phyloP scores from a whole-genome alignment of 2,888 invertebrate genomes.

The Prosopocoilus inquinatus region DNA sequence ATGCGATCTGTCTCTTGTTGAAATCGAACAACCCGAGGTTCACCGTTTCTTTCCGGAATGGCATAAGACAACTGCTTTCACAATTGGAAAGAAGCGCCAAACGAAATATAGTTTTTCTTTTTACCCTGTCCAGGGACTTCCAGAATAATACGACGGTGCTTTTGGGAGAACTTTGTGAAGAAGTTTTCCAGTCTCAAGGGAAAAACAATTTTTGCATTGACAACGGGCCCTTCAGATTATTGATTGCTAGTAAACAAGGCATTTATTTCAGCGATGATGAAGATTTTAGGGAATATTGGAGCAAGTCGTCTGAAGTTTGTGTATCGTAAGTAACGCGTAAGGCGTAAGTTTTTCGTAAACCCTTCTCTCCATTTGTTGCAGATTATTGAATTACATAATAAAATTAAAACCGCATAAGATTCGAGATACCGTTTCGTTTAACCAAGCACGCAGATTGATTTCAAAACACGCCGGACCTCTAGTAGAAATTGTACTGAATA shows the following conservation, averaged over 20 bases:
- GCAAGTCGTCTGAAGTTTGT: slow-evolving; percentile 12
- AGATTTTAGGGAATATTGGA: slow-evolving; percentile 15
- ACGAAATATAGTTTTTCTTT: slow-evolving; percentile 23
- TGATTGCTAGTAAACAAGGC: slow-evolving; percentile 7
- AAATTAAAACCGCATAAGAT: slow-evolving; percentile 35
- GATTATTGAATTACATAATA: slow-evolving; percentile 8
- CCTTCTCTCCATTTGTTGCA: background rate
- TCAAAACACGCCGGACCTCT: slow-evolving; percentile 41
- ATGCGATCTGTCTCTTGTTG: slow-evolving; percentile 23
- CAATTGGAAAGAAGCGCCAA: slow-evolving; percentile 21
- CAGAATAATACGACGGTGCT: slow-evolving; percentile 21
- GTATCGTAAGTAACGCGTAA: slow-evolving; percentile 7
- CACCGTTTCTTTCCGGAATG: slow-evolving; percentile 22
- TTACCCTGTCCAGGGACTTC: slow-evolving; percentile 21
- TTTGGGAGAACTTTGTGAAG: slow-evolving; percentile 8
- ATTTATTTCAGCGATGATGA: slow-evolving; percentile 7
- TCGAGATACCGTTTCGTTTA: slow-evolving; percentile 39
- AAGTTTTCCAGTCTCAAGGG: slow-evolving; percentile 10
- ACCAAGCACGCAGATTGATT: slow-evolving; percentile 42
- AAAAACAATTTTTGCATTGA: slow-evolving; percentile 21
- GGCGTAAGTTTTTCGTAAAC: background rate
- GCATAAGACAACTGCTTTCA: slow-evolving; percentile 23
- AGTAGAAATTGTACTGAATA: slow-evolving; percentile 43
- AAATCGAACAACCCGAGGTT: slow-evolving; percentile 23
- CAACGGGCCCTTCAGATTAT: slow-evolving; percentile 22